These are phyloP conservation scores for Copidosoma floridanum DNA, from an alignment of 1,140 invertebrate genomes.

Conservation along the genomic window DNA sequence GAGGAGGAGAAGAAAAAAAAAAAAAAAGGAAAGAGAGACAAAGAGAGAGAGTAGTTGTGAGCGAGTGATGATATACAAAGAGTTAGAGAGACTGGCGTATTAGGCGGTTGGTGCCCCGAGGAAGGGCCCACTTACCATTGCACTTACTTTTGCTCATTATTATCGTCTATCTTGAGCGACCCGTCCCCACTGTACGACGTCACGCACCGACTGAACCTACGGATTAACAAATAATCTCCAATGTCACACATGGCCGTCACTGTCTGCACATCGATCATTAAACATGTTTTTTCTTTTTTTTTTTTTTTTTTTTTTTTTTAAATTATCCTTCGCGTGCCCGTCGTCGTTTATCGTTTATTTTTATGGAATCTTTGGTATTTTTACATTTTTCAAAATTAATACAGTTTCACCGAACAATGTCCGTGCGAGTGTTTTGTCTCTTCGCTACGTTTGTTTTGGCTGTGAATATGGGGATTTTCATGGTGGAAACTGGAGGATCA, in stretches of 20 bases:
- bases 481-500: too few species aligned
- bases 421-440: background rate
- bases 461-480: conserved; percentile 4
- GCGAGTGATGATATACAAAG: conserved; percentile 5
- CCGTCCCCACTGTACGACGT: conserved; percentile 54
- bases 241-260: conserved; percentile 25
- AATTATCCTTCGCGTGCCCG: too few species aligned
- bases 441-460: background rate
- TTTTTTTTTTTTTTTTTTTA: background rate
- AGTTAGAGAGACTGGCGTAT: conserved; percentile 27
- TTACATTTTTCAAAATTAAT: too few species aligned
- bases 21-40: background rate
- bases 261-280: conserved; percentile 33
- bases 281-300: background rate
- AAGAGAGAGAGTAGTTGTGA: background rate
- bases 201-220: conserved; percentile 57
- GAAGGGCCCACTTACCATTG: conserved; percentile 53
- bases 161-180: conserved; percentile 53
- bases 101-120: conserved; percentile 40
- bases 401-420: too few species aligned
- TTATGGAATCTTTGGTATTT: too few species aligned
- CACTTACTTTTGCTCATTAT: conserved; percentile 54
- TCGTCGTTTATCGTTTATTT: too few species aligned
- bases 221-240: conserved; percentile 45
- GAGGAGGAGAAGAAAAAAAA: background rate